Base-by-base conservation (phyloP, 2,888 invertebrate species). In the Drosophila greeni region DNA sequence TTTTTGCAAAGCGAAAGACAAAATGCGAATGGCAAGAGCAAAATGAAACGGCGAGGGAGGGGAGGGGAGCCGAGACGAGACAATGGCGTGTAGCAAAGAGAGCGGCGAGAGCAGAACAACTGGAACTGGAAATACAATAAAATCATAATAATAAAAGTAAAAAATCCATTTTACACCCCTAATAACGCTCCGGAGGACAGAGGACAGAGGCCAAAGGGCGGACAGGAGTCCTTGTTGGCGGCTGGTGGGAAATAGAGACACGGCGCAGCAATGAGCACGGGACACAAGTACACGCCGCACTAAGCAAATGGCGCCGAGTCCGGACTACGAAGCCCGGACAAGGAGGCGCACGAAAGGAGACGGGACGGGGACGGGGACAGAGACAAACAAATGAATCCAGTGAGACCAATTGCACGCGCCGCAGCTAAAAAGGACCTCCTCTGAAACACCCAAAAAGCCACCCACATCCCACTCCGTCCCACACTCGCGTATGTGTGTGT, bases 81-180 rank as follows among this genome's bases (percentile, higher is more conserved):
- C 56, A 49, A 66, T 34, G 65, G 52, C 20, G 26, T 20, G 14
- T 14, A 9, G 33, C 36, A 42, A 61, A 49, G 58, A 43, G 69
- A 55, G 59, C 67, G 68, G 76, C 67, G 56, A 64, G 53, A 55
- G 53, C 31, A 20, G 57, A 66, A 47, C 64, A 77, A 73, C 66
- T 67, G 66, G 70, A 77, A 78, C 75, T 81, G 76, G 73, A 78
- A 82, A 82, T 84, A 80, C 76, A 82, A 81, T 84, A 84, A 82
- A 82, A 82, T 82, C 79, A 81, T 83, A 84, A 83, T 79, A 84
- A 84, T 82, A 82, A 79, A 85, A 85, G 81, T 82, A 82, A 83
- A 76, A 85, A 85, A 74, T 79, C 81, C 82, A 81, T 84, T 84
- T 85, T 84, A 84, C 84, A 84, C 84, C 84, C 84, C 82, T 84